Conservation (phyloP, 2,113 vertebrate genomes). For the Glareola pratincola region DNA sequence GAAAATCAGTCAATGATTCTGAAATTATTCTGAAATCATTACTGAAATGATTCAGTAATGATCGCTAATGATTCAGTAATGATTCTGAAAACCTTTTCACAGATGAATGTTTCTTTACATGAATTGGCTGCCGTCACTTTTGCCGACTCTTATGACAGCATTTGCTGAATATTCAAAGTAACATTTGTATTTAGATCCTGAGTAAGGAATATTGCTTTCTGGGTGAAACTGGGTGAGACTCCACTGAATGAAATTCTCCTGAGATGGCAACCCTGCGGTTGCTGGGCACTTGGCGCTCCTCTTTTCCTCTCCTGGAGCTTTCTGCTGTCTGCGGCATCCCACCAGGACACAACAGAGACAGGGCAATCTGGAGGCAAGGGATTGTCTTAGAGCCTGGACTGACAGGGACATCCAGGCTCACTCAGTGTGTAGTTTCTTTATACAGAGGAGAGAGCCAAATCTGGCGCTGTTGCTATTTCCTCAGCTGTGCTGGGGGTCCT, state of each 20-base stretch:
- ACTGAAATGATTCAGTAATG: neutral
- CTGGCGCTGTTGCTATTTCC: neutral
- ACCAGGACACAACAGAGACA: neutral
- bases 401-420: neutral
- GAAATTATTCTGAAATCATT: neutral
- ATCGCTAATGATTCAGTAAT: neutral
- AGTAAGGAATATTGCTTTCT: neutral
- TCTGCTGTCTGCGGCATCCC: neutral
- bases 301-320: neutral
- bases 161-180: neutral
- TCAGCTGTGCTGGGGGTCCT: neutral
- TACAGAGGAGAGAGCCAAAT: neutral
- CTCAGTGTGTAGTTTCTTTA: neutral
- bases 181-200: neutral
- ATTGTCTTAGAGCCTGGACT: neutral
- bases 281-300: neutral
- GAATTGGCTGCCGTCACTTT: neutral
- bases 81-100: neutral
- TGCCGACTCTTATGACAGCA: neutral
- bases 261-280: neutral
- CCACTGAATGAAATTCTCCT: neutral
- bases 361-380: neutral
- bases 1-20: neutral
- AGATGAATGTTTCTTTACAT: neutral
- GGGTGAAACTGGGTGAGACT: neutral